Base-by-base conservation (phyloP, 2,888 invertebrate species). In the Drosophila stalkeri region DNA sequence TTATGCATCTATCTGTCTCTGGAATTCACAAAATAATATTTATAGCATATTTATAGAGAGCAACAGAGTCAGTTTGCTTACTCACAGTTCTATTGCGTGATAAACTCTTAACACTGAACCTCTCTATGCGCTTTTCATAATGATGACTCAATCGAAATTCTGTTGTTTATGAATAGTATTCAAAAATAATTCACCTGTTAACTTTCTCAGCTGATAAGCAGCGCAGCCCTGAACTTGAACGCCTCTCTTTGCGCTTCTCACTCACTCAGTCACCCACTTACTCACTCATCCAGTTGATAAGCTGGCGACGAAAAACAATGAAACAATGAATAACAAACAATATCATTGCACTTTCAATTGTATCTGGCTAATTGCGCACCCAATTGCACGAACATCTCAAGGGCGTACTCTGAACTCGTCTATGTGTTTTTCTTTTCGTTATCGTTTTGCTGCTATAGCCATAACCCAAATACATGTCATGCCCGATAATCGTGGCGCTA, bases 301-400 rank as follows among this genome's bases (percentile, higher is more conserved):
- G 47, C 47, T 4, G 9, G 9, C 9, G 23, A 23, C 47, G 27
- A 27, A 27, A 9, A 27, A 47, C 47, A 46, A 37, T 16, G 37
- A 37, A 16, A 37, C 37, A 16, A 37, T 16, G 37, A 16, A 47
- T 9, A 27, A 27, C 47, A 27, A 20, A 35, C 3, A 35, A 35
- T 39, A 20, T 47, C 33, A 27, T 51, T 51, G 69, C 82, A 78
- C 81, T 81, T 77, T 78, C 78, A 31, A 68, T n/a, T 47, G 37
- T 46, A 37, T 37, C 27, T 27, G 49, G n/a, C 54, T 12, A 66
- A 68, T 57, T 67, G 68, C 64, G 46, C 52, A 59, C 39, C 20
- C 41, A 59, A 41, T 31, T 41, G 60, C 49, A 31, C 49, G n/a
- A 66, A 33, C 49, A 31, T 39, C 39, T 65, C 75, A 69, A 64